Conservation (phyloP, 2,888 invertebrate species). For the Drosophila basisetae region DNA sequence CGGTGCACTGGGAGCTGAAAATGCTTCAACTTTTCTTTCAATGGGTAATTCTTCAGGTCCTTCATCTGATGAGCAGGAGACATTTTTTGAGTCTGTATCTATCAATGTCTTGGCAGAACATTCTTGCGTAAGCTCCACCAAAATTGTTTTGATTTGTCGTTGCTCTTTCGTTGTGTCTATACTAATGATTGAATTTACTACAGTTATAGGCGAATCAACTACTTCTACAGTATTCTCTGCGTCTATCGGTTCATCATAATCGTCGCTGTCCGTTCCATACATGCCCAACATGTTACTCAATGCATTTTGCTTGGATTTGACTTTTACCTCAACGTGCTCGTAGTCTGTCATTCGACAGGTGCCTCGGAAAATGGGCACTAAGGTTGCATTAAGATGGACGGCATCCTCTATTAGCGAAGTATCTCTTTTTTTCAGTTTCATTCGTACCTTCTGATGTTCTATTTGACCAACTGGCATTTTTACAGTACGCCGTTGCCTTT, state of each 20-base stretch:
- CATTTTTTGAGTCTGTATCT: not conserved
- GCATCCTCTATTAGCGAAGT: not conserved
- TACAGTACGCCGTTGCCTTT: slow-evolving; percentile 8
- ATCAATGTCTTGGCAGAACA: accelerated
- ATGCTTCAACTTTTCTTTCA: slow-evolving; percentile 48
- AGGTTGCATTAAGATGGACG: not conserved
- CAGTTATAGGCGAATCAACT: not conserved
- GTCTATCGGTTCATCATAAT: slow-evolving; percentile 27
- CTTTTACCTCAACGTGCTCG: slow-evolving; percentile 57
- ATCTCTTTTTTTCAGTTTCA: not conserved
- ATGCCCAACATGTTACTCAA: slow-evolving; percentile 78
- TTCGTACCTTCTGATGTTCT: not conserved
- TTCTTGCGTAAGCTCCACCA: not conserved
- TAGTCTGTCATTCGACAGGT: slow-evolving; percentile 72
- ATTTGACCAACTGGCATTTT: slow-evolving; percentile 1
- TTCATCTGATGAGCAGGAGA: slow-evolving; percentile 62
- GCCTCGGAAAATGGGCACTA: slow-evolving; percentile 69
- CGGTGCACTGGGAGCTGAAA: not conserved
- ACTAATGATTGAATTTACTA: not conserved
- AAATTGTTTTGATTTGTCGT: not conserved
- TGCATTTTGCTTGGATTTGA: slow-evolving; percentile 54
- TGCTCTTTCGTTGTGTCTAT: not conserved
- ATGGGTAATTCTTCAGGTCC: slow-evolving; percentile 74
- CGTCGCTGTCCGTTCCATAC: slow-evolving; percentile 83
- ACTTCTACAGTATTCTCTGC: not conserved